phyloP scores from a whole-genome alignment of 2,113 vertebrate genomes.

The Phalacrocorax brasilianus region DNA sequence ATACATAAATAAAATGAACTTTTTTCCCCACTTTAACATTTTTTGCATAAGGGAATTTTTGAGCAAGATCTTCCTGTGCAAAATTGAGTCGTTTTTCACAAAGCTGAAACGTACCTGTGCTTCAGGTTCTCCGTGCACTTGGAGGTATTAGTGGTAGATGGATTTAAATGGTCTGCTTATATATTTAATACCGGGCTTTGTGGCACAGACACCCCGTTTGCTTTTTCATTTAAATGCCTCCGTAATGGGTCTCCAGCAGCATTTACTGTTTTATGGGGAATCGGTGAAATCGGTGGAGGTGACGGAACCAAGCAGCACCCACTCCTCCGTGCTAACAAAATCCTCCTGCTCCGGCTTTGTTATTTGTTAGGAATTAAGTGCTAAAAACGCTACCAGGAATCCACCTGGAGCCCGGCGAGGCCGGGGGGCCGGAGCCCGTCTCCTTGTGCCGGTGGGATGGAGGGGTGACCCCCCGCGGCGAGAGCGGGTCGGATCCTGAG shows the following conservation, averaged over 20 bases:
- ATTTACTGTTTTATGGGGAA: constrained; percentile 19
- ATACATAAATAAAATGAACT: neutral
- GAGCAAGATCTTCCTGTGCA: neutral
- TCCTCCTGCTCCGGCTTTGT: neutral
- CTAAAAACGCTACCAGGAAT: neutral
- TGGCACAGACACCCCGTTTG: neutral
- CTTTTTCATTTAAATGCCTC: constrained; percentile 30
- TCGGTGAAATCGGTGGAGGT: neutral
- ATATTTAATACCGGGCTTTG: constrained; percentile 28
- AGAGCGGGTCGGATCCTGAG: neutral
- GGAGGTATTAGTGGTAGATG: neutral
- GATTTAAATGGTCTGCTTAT: constrained; percentile 8
- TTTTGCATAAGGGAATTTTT: neutral
- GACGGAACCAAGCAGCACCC: neutral
- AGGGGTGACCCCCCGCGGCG: fast-evolving
- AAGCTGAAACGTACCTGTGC: neutral
- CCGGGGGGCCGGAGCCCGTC: fast-evolving
- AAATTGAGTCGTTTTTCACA: neutral
- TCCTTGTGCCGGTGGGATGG: no score
- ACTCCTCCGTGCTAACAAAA: fast-evolving
- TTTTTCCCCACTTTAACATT: neutral
- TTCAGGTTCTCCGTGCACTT: fast-evolving
- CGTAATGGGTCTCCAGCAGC: constrained; percentile 33
- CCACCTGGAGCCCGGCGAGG: neutral
- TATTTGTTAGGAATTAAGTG: neutral